Evolutionary conservation across 2,888 invertebrate species (phyloP), one percentile per base, ranked within the genome.

Genomic region (Hipparchia sbordonii): DNA sequence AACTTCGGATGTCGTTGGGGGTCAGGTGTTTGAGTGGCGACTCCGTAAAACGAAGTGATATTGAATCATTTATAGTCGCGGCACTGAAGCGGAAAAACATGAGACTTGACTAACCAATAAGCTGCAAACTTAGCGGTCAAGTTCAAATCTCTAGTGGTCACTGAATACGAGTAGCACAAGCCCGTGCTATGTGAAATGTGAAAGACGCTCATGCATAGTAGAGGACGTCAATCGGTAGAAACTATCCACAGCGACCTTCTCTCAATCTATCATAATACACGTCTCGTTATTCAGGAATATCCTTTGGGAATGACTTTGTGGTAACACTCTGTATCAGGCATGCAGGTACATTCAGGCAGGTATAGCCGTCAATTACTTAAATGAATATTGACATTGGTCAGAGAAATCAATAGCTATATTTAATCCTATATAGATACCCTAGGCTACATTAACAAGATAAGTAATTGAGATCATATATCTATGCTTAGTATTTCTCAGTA

Each of bases 381-480:
- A 61, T 61, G 10, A 61, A 61, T 61, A 61, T 61, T 61, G 61
- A 61, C 61, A 46, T 6, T 45, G 46, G 61, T n/a, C 61, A 12
- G 10, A 7, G 46, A 45, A 10, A 61, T 61, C 61, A 61, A 61
- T 61, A 59, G 6, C n/a, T 6, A 12, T 10, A n/a, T 5, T 1
- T 61, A 61, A 61, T 61, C n/a, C 39, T 61, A 13, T 3, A 13
- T n/a, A 12, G 39, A 39, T 39, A 7, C 48, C 48, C 56, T 6
- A 6, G n/a, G 3, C 13, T 56, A 6, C 6, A 13, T 56, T 56
- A n/a, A 3, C 13, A 56, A 56, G 39, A n/a, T 13, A n/a, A n/a
- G 5, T 12, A 5, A 6, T 13, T 4, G 3, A 6, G 56, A 6
- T 48, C 48, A 48, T 48, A 8, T 3, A 48, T 48, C 48, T 48